Percentiles rank a stretch among this genome's conserved stretches.
Evolutionary conservation across 2,888 invertebrate species (phyloP).

Genomic region (Metacarcinus magister): DNA sequence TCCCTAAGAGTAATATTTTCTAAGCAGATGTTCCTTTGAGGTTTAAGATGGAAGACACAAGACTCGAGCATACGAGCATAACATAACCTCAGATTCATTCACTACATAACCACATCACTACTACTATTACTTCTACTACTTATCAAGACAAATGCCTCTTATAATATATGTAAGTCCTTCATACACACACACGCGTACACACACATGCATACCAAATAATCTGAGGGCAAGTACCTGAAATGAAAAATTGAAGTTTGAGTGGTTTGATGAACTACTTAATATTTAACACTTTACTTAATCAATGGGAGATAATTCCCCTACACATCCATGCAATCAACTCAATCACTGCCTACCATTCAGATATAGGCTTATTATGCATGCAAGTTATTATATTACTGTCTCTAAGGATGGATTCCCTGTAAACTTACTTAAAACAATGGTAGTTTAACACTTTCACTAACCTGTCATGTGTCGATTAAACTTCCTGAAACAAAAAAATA

Average conservation of each 20-base stretch:
- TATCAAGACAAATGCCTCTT: neutral
- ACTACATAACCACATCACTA: too few species aligned
- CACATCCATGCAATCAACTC: neutral
- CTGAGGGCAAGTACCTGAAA: slow-evolving; percentile 4
- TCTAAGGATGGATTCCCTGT: neutral
- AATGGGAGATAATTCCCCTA: neutral
- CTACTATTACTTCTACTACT: too few species aligned
- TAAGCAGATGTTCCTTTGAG: too few species aligned
- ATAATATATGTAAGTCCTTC: neutral
- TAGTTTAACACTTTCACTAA: slow-evolving; percentile 7
- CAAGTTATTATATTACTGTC: neutral
- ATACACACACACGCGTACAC: neutral
- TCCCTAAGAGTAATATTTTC: too few species aligned
- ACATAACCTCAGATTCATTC: too few species aligned
- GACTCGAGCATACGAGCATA: too few species aligned
- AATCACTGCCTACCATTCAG: neutral
- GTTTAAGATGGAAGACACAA: too few species aligned
- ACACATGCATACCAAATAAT: neutral
- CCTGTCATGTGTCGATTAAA: neutral
- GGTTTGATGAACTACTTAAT: neutral
- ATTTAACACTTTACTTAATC: neutral
- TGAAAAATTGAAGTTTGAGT: neutral
- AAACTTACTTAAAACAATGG: slow-evolving; percentile 22
- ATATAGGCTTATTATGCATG: neutral
- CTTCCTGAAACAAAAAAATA: slow-evolving; percentile 18